Percentiles rank a stretch among this genome's conserved stretches.
These are phyloP conservation scores for Clivina fossor DNA, from an alignment of 2,888 invertebrate species.

Conservation along the genomic window DNA sequence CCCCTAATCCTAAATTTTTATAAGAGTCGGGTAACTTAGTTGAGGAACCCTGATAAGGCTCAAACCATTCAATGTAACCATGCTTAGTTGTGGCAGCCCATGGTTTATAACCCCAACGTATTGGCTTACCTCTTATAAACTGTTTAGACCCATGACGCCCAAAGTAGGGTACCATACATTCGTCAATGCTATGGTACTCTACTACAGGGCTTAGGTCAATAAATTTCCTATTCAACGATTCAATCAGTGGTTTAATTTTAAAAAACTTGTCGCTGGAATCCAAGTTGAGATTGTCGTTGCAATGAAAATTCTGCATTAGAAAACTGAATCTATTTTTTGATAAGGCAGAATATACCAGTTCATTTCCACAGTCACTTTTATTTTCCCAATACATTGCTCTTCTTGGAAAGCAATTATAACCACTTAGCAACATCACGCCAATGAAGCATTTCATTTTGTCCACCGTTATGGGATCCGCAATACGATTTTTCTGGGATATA, in stretches of 20 bases:
- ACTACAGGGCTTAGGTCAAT: neutral
- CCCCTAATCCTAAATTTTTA: conserved; percentile 2
- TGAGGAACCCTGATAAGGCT: conserved; percentile 21
- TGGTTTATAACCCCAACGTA: conserved; percentile 35
- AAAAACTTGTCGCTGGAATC: conserved; percentile 6
- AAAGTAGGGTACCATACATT: conserved; percentile 13
- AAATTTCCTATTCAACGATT: conserved; percentile 7
- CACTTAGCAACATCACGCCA: conserved; percentile 11
- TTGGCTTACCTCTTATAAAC: conserved; percentile 39
- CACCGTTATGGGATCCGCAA: too few species aligned
- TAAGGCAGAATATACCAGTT: conserved; percentile 13
- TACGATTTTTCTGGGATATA: too few species aligned
- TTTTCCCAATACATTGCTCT: conserved; percentile 14
- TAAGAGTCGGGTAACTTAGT: conserved; percentile 2
- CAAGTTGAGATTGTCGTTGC: conserved; percentile 6
- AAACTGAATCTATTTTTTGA: conserved; percentile 9
- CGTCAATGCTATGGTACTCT: conserved; percentile 5
- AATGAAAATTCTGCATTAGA: too few species aligned
- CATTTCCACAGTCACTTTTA: conserved; percentile 14
- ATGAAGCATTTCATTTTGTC: conserved; percentile 8
- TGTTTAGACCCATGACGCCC: conserved; percentile 8
- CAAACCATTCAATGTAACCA: conserved; percentile 10
- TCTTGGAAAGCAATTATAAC: conserved; percentile 8
- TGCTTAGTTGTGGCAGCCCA: conserved; percentile 3
- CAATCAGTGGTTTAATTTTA: conserved; percentile 10